Conservation (phyloP, 2,113 vertebrate genomes). For the Cyanocitta stelleri region DNA sequence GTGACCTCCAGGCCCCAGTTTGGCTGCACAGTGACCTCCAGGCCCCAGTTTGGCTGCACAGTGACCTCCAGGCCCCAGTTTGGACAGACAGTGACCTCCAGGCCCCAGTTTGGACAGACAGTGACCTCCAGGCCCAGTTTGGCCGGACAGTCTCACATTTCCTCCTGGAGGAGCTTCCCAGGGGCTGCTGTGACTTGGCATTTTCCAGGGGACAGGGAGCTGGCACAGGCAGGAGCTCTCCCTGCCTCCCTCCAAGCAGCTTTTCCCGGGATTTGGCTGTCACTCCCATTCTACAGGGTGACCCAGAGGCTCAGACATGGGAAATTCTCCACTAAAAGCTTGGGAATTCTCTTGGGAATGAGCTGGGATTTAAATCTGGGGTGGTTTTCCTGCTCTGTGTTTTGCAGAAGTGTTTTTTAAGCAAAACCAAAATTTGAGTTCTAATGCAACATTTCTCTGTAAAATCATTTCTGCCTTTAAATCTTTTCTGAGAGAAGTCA, state of each 20-base stretch:
- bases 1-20: too few relatives aligned
- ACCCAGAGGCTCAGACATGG: accelerated
- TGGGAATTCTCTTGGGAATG: background rate
- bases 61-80: too few relatives aligned
- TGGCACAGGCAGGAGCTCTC: accelerated
- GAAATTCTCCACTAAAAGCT: background rate
- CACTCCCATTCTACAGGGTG: background rate
- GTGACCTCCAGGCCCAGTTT: too few relatives aligned
- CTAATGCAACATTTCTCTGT: background rate
- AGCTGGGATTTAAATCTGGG: background rate
- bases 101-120: too few relatives aligned
- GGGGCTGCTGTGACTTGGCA: background rate
- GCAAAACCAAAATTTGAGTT: accelerated
- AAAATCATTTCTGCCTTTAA: background rate
- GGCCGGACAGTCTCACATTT: background rate
- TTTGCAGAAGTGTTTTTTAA: background rate
- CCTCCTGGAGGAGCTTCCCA: background rate
- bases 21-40: too few relatives aligned
- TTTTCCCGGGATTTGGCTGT: background rate
- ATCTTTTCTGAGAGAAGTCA: background rate
- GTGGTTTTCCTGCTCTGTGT: background rate
- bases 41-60: too few relatives aligned
- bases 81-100: too few relatives aligned
- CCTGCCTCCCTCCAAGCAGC: background rate
- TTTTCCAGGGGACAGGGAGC: background rate